Conservation (phyloP, 2,888 invertebrate species). For the Myopa tessellatipennis region DNA sequence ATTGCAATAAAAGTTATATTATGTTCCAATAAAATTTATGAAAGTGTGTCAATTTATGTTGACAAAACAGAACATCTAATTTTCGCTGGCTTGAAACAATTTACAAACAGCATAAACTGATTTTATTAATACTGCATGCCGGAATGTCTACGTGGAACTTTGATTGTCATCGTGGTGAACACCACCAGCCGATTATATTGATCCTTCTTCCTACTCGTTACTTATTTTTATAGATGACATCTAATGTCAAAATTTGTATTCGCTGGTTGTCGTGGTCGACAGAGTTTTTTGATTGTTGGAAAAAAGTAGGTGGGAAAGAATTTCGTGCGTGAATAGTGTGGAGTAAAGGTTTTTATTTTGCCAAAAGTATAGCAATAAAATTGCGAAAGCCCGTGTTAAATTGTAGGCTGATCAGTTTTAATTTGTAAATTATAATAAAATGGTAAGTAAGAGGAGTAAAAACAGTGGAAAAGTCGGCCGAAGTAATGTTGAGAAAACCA, state of each 20-base stretch:
- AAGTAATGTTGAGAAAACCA: conserved; percentile 15
- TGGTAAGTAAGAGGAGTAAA: conserved; percentile 21
- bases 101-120: too few relatives aligned
- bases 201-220: conserved; percentile 16
- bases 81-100: too few relatives aligned
- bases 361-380: conserved; percentile 1
- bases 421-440: conserved; percentile 21
- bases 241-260: conserved; percentile 38
- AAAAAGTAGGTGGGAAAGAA: conserved; percentile 31
- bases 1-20: too few relatives aligned
- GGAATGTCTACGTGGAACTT: too few relatives aligned
- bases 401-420: conserved; percentile 1
- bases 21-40: too few relatives aligned
- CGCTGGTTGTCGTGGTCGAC: conserved; percentile 34
- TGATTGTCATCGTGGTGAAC: neutral
- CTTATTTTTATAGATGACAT: neutral
- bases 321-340: conserved; percentile 29
- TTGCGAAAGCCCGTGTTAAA: conserved; percentile 3
- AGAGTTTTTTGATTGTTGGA: conserved; percentile 19
- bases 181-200: neutral
- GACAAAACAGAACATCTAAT: too few relatives aligned
- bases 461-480: neutral
- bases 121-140: too few relatives aligned
- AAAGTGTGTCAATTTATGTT: too few relatives aligned
- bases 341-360: conserved; percentile 10